Base-by-base conservation (phyloP, 2,888 invertebrate genomes). In the Zeuzera pyrina region DNA sequence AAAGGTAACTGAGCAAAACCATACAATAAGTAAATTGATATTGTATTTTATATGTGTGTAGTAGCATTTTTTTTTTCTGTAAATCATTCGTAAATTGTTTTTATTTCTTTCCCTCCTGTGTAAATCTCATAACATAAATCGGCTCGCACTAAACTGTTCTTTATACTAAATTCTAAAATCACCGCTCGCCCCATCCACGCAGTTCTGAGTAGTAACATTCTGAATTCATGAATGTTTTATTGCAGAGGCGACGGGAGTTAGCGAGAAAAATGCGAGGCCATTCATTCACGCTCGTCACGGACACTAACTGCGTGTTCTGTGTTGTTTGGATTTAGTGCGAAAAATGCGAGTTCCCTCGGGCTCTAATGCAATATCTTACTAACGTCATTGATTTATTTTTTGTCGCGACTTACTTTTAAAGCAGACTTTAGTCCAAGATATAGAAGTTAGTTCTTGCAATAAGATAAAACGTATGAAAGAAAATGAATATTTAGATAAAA, bases 211-310 rank as follows among this genome's bases (percentile, higher is more conserved):
- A 61, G 67, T 60, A 65, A 61, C 66, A 67, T 70, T 68, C 61
- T 61, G 68, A 65, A 71, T 72, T 73, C 76, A 71, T 74, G 74
- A 77, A 76, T 77, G 73, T 72, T 78, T 77, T 76, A 78, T 72
- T 65, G 63, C 60, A 46, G 48, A 64, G 60, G 64, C 66, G 68
- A 67, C 67, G 64, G 62, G 61, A 65, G 67, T 69, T 69, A 60
- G 66, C 52, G 63, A 70, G 73, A 81, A 73, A 77, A 76, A 79
- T 79, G 73, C 53, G 61, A 53, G 50, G 61, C 67, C 63, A 77
- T 78, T 66, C 68, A 69, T 79, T 69, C 64, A 51, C 61, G 64
- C 68, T 78, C 77, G 74, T 78, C 78, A 74, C 69, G 68, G 74
- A 58, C 64, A 68, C 69, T 76, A 73, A 78, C 70, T 72, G 70